Conservation (phyloP, 2,888 invertebrate species). For the Catocala nupta region DNA sequence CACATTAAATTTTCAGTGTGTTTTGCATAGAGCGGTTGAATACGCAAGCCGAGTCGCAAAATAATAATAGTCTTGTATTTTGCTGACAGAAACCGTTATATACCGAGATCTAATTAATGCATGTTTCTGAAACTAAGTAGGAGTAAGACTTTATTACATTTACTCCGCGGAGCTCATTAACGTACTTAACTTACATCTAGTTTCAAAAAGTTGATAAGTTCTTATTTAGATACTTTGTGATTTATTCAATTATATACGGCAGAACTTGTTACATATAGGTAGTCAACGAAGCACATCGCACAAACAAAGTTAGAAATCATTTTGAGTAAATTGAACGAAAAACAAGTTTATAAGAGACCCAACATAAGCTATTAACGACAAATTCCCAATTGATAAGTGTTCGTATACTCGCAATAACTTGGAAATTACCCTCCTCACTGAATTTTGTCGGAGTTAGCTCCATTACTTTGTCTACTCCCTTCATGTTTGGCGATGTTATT, state of each 20-base stretch:
- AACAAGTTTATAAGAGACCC: slow-evolving; percentile 37
- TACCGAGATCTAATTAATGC: too few species aligned
- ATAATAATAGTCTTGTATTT: too few species aligned
- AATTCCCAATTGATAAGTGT: slow-evolving; percentile 43
- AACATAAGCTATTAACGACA: slow-evolving; percentile 35
- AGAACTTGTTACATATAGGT: slow-evolving; percentile 12
- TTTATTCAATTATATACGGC: slow-evolving; percentile 16
- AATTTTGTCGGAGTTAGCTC: slow-evolving; percentile 30
- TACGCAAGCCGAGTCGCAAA: too few species aligned
- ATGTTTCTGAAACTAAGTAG: too few species aligned
- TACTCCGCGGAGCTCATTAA: background rate
- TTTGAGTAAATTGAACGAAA: slow-evolving; percentile 37
- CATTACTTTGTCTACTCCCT: slow-evolving; percentile 27
- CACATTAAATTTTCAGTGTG: too few species aligned
- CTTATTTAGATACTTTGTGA: slow-evolving; percentile 7
- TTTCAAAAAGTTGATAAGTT: slow-evolving; percentile 4
- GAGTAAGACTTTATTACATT: too few species aligned
- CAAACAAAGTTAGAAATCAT: slow-evolving; percentile 32
- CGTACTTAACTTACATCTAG: background rate
- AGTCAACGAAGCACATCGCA: slow-evolving; percentile 10
- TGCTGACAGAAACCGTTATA: too few species aligned
- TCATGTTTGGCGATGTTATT: slow-evolving; percentile 18
- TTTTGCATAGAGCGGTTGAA: too few species aligned
- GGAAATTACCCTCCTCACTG: slow-evolving; percentile 35
- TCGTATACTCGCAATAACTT: slow-evolving; percentile 39